Conservation (phyloP, 2,797 vertebrate species). For the Syndactyla subalaris region DNA sequence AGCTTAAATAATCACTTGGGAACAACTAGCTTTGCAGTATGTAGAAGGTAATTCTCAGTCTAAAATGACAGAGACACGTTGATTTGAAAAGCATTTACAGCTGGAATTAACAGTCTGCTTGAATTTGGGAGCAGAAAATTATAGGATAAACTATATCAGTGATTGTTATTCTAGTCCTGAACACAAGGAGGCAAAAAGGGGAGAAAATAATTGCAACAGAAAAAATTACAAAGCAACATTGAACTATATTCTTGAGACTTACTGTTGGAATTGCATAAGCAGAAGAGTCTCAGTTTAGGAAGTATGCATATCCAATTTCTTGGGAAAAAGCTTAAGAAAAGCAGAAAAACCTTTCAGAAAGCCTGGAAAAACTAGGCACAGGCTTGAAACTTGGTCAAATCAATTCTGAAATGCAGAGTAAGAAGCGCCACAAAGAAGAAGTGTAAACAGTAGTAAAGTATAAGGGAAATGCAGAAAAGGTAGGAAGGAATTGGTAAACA, state of each 20-base stretch:
- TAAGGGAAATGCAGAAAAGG: background rate
- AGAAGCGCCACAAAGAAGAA: background rate
- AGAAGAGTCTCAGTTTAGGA: background rate
- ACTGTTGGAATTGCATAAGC: background rate
- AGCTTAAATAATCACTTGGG: constrained; percentile 17
- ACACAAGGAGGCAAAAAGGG: background rate
- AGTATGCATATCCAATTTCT: background rate
- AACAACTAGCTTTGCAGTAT: background rate
- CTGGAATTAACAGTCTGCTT: background rate
- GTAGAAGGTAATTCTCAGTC: background rate
- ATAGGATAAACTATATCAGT: background rate
- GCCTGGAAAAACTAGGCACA: background rate
- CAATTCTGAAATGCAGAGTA: background rate
- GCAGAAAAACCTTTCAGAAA: background rate
- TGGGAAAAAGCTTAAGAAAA: background rate
- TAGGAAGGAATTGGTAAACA: background rate
- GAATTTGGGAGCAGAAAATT: background rate
- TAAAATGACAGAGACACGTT: background rate
- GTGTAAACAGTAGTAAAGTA: background rate
- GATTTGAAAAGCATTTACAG: background rate
- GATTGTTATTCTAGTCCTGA: background rate
- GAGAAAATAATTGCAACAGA: background rate
- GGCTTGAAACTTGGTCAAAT: background rate
- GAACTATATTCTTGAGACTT: background rate
- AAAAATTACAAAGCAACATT: background rate